phyloP scores from a whole-genome alignment of 2,797 vertebrate species.

The Heterohyrax brucei region DNA sequence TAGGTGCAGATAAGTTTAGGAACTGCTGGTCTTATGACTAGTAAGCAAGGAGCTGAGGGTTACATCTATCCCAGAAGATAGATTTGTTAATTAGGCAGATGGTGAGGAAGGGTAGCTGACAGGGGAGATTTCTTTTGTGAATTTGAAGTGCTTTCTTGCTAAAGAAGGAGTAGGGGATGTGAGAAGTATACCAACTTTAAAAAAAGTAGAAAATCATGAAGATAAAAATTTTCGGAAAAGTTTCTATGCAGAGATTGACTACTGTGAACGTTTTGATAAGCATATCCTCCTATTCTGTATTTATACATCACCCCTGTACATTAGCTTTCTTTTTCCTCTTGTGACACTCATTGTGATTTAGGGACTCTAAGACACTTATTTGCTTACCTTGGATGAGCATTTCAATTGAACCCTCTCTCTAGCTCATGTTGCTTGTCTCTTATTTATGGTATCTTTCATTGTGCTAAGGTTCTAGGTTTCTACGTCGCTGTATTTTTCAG shows the following conservation, averaged over 20 bases:
- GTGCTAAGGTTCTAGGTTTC: constrained; percentile 36
- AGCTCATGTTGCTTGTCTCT: neutral
- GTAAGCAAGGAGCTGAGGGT: neutral
- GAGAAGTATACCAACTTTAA: neutral
- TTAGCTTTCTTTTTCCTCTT: neutral
- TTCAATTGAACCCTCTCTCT: neutral
- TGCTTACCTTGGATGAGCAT: neutral
- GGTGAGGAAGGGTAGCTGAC: neutral
- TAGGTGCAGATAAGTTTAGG: neutral
- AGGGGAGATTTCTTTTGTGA: neutral
- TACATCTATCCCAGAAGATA: neutral
- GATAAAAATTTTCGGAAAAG: constrained; percentile 21
- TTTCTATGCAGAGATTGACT: neutral
- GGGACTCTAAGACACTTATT: neutral
- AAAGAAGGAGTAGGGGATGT: neutral
- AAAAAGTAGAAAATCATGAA: neutral
- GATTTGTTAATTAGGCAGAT: neutral
- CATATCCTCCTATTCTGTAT: neutral
- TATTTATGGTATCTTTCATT: neutral
- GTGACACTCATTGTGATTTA: neutral
- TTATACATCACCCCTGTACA: neutral
- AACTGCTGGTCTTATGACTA: constrained; percentile 1
- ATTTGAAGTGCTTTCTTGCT: constrained; percentile 20
- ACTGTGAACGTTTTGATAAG: constrained; percentile 43
- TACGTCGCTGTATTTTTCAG: constrained; percentile 24